Conservation (phyloP, 1,140 invertebrate genomes). For the Monomorium pharaonis region DNA sequence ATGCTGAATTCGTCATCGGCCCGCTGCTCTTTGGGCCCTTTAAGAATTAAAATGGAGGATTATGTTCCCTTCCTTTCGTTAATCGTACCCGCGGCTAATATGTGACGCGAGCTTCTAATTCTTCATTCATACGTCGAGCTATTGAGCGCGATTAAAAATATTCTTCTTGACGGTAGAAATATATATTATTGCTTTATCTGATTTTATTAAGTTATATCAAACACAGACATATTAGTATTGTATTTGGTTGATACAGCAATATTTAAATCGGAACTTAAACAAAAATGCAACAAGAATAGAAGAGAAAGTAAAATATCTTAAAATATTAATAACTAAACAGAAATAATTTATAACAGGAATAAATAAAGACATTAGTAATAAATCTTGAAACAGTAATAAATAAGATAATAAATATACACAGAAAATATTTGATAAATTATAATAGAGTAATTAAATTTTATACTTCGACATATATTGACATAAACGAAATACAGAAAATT, state of each 20-base stretch:
- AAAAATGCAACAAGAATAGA: not conserved
- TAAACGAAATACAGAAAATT: not conserved
- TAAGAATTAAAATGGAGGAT: slow-evolving; percentile 54
- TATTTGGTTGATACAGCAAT: not conserved
- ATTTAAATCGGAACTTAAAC: not conserved
- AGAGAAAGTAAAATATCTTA: not conserved
- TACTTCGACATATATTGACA: not conserved
- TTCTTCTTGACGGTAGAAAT: not conserved
- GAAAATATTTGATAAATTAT: not conserved
- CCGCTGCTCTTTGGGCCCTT: slow-evolving; percentile 37
- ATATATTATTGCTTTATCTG: not conserved
- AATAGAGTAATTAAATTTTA: not conserved
- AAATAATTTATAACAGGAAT: no score
- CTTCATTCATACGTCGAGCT: slow-evolving; percentile 22
- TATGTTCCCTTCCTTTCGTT: slow-evolving; percentile 28
- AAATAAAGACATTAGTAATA: no score
- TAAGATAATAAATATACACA: not conserved
- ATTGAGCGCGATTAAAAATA: slow-evolving; percentile 22
- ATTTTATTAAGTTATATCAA: not conserved
- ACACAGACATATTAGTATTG: no score
- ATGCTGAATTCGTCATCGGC: slow-evolving; percentile 69
- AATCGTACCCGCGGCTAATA: slow-evolving; percentile 63
- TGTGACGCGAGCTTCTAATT: slow-evolving; percentile 23
- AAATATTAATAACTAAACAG: no score
- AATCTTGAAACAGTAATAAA: not conserved